Conservation (phyloP, 2,113 vertebrate species). For the Otis tarda region DNA sequence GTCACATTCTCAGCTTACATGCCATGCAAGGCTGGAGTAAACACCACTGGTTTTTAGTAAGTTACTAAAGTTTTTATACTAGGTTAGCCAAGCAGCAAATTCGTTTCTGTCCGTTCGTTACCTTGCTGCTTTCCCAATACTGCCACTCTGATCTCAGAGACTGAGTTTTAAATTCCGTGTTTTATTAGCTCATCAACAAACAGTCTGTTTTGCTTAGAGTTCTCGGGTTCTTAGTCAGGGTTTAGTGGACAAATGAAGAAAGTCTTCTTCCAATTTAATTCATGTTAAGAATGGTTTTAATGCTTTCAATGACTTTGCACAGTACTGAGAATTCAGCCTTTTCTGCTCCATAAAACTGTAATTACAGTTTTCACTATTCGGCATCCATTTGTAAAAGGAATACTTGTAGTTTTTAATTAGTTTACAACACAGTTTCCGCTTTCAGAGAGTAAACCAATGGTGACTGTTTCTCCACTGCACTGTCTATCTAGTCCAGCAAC, state of each 20-base stretch:
- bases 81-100: background rate
- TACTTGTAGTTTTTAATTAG: background rate
- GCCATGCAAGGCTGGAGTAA: background rate
- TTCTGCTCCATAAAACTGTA: conserved; percentile 24
- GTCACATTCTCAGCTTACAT: background rate
- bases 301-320: background rate
- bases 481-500: background rate
- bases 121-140: background rate
- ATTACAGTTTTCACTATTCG: background rate
- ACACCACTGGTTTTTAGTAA: background rate
- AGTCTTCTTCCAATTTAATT: conserved; percentile 7
- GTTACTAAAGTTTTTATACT: background rate
- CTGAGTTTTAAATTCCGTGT: background rate
- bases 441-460: background rate
- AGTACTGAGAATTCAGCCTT: background rate
- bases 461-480: background rate
- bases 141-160: background rate
- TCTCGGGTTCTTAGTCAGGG: background rate
- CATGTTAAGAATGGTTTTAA: conserved; percentile 4
- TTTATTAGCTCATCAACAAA: background rate
- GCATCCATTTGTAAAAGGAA: background rate
- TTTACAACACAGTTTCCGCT: background rate
- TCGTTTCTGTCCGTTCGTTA: background rate
- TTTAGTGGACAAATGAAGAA: background rate
- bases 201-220: background rate